Evolutionary conservation across 1,140 invertebrate genomes (phyloP), one percentile per base, ranked within the genome.

Genomic region (Sitobion miscanthi): DNA sequence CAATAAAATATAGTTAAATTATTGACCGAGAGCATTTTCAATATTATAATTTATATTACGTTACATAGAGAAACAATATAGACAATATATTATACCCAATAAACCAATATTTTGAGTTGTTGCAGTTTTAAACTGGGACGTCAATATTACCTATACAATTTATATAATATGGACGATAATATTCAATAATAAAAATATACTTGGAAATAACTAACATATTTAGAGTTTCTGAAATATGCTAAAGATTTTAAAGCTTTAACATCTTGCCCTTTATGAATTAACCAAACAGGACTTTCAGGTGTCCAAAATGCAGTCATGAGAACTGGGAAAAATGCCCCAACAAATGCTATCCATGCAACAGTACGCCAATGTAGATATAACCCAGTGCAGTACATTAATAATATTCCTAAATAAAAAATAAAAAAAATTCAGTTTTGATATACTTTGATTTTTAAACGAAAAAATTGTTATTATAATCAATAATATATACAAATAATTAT

Each of bases 241-340:
- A 94, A 93, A 42, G 94, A 94, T 57, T 94, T 94, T 35, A 94
- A 95, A 14, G 96, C 97, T 87, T 96, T 95, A 7, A 96, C 96
- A 45, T 95, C 94, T 85, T 95, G 95, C 7, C 96, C 96, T 94
- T 96, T 96, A 0, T 95, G 95, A 1, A 97, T 95, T 0, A 97
- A 94, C 96, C 96, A 97, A 1, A 96, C 95, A 4, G 97, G 97
- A 93, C 97, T 97, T 95, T 97, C 97, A 0, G 97, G 97, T 25
- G 97, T 95, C 91, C 96, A 96, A 11, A 96, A 91, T 94, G 96
- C 95, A 30, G 96, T 95, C 94, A 96, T 95, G 2, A 96, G 94
- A 4, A 97, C 85, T 2, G 97, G 95, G 2, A 96, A 94, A 4
- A 96, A 94, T 45, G 96, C 95, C 45, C 96, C 95, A 38, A 95